Evolutionary conservation across 2,888 invertebrate species (phyloP), one percentile per base, ranked within the genome.

Genomic region (Pyrochroa serraticornis): DNA sequence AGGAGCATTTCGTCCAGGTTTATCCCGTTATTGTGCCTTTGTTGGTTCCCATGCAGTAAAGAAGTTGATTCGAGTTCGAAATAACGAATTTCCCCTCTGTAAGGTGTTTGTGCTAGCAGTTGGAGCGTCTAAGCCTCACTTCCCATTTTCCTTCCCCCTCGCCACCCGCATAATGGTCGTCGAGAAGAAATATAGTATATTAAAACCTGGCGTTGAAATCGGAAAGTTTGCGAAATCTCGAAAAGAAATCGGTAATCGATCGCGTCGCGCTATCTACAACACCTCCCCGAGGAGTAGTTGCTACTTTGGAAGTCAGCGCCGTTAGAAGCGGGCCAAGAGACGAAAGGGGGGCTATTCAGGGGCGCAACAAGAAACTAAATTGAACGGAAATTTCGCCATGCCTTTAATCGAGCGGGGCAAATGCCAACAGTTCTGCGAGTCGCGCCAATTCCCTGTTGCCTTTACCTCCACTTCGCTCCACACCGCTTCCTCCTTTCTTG

Each of bases 351-450:
- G 64, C 69, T 59, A 71, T 71, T 71, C 70, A 67, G 60, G 63
- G 66, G 71, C 72, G 74, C 74, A 75, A 75, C 75, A 74, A 75
- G 74, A 69, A 74, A 74, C 71, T 72, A 75, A 76, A 76, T 75
- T 74, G 76, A 75, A 75, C 74, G 76, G 75, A 76, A 75, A 76
- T 74, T 74, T 71, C 69, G 67, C 70, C 67, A 62, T 68, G 71
- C 67, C 71, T 71, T 71, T 74, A 74, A 75, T 74, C 74, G 73
- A 71, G 67, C 71, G 67, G 67, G 68, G 66, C 70, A 73, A 74
- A 74, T 73, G 71, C 73, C 74, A 72, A 71, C 69, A 67, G 69
- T 65, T 68, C 63, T 60, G 62, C 47, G 49, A 60, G 50, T 60
- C 57, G 62, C 53, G 58, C 53, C 62, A 58, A 62, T 56, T 62